A percentile compares a stretch with the other conserved stretches of the same genome.
These are phyloP conservation scores for Enteromius anoplus DNA, from an alignment of 2,797 vertebrate species.

Conservation along the genomic window DNA sequence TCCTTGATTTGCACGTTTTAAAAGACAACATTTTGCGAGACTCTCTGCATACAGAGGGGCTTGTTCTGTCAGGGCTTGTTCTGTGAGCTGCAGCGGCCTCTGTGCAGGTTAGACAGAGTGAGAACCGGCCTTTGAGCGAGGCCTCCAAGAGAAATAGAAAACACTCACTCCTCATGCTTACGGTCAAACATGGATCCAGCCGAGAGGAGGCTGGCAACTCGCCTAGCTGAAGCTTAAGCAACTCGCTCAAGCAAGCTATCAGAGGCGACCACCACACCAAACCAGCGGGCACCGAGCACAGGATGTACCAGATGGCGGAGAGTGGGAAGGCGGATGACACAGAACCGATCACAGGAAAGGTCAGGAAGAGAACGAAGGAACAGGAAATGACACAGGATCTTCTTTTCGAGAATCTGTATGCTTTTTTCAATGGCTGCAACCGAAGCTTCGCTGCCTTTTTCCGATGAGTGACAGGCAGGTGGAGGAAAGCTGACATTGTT, in stretches of 20 bases:
- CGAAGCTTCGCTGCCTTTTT: conserved; percentile 57
- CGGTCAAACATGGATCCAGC: conserved; percentile 71
- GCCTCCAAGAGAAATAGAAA: conserved; percentile 75
- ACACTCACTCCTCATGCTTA: conserved; percentile 70
- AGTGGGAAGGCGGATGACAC: conserved; percentile 66
- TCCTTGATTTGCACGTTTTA: conserved; percentile 64
- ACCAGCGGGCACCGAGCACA: conserved; percentile 52
- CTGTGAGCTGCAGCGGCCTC: conserved; percentile 25
- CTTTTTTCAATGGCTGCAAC: conserved; percentile 45
- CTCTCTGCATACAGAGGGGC: conserved; percentile 47
- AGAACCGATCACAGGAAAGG: conserved; percentile 74
- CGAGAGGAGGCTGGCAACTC: conserved; percentile 65
- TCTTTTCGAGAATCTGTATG: conserved; percentile 47
- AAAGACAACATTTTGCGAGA: conserved; percentile 65
- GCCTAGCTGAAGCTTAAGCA: conserved; percentile 60
- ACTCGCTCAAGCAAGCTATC: conserved; percentile 38
- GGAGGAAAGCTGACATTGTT: conserved; percentile 77
- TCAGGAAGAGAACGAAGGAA: conserved; percentile 75
- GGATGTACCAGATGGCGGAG: conserved; percentile 33
- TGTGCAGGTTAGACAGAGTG: conserved; percentile 64
- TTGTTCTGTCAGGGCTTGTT: conserved; percentile 57
- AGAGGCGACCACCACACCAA: conserved; percentile 15
- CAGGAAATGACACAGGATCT: conserved; percentile 80
- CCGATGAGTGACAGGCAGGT: conserved; percentile 69
- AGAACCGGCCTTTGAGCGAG: conserved; percentile 67